Conservation (phyloP, 2,888 invertebrate genomes). For the Drosophila mimetica region DNA sequence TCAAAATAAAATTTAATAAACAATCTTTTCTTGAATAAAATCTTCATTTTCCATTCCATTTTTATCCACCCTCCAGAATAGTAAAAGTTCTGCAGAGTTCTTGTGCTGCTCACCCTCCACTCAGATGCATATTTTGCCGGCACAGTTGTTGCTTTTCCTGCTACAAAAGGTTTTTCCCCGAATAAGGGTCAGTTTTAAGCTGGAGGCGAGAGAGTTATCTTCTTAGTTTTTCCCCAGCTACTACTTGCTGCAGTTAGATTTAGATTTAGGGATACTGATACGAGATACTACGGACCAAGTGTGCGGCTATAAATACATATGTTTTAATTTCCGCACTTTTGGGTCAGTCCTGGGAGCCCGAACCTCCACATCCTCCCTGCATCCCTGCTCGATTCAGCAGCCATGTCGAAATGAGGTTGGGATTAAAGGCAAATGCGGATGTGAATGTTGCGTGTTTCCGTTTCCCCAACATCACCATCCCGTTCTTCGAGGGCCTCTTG, state of each 20-base stretch:
- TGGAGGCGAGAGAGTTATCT: conserved; percentile 53
- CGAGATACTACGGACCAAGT: conserved; percentile 45
- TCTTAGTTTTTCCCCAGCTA: conserved; percentile 23
- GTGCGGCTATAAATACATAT: conserved; percentile 76
- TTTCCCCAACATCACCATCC: conserved; percentile 27
- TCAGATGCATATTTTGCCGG: conserved; percentile 49
- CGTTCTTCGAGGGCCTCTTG: conserved; percentile 32
- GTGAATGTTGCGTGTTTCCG: conserved; percentile 69
- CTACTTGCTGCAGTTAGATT: conserved; percentile 52
- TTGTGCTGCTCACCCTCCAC: conserved; percentile 29
- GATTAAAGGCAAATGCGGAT: conserved; percentile 75
- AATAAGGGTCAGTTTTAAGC: conserved; percentile 67
- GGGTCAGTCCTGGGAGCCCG: conserved; percentile 63
- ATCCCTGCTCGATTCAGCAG: conserved; percentile 21
- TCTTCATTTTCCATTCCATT: background rate
- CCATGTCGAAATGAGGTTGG: conserved; percentile 48
- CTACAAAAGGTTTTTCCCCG: conserved; percentile 43
- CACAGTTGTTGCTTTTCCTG: conserved; percentile 3
- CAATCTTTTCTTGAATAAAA: background rate
- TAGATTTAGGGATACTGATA: conserved; percentile 48
- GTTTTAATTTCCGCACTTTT: conserved; percentile 80
- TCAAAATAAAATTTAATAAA: background rate
- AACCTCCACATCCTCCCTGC: conserved; percentile 1
- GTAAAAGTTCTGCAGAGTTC: background rate
- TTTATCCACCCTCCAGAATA: background rate